Evolutionary conservation across 2,113 vertebrate genomes (phyloP), one percentile per base, ranked within the genome.

Genomic region (Dermatemys mawii): DNA sequence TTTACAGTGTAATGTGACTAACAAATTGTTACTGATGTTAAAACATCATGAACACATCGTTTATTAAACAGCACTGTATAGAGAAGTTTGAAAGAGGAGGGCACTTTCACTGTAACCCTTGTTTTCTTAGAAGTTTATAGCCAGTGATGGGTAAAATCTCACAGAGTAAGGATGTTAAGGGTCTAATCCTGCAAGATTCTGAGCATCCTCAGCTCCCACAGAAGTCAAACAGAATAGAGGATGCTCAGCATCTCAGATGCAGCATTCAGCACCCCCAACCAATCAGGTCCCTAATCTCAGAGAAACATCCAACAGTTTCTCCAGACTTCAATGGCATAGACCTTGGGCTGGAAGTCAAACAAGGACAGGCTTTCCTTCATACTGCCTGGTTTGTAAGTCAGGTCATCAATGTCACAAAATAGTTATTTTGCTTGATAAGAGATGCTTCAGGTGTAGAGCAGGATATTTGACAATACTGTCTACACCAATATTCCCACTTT

Each of bases 1-100:
- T 88, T 92, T 94, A 57, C 54, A 83, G 83, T 89, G 91, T 97
- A 97, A 98, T 96, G 97, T 49, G 96, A 98, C 96, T 97, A 97
- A 98, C 97, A 98, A 98, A 98, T 98, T 97, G 92, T 97, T 92
- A 88, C 95, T 97, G 96, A 97, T 97, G 96, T 96, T 98, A 97
- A 97, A 98, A 97, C 89, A 97, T 97, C 97, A 91, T 86, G 97
- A 96, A 96, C 94, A 97, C 88, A 97, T 97, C 96, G 98, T 97
- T 98, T 98, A 97, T 93, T 97, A 94, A 97, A 76, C 38, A 86
- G 96, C 29, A 84, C 67, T 95, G 91, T 53, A 96, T 83, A 96
- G 89, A 94, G 14, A 94, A 90, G 90, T 93, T 96, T 67, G 88
- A 88, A 93, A 63, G 84, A 91, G 78, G 2, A 94, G 88, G 38